Evolutionary conservation across 2,888 invertebrate species (phyloP), one percentile per base, ranked within the genome.

Genomic region (Rapana venosa): DNA sequence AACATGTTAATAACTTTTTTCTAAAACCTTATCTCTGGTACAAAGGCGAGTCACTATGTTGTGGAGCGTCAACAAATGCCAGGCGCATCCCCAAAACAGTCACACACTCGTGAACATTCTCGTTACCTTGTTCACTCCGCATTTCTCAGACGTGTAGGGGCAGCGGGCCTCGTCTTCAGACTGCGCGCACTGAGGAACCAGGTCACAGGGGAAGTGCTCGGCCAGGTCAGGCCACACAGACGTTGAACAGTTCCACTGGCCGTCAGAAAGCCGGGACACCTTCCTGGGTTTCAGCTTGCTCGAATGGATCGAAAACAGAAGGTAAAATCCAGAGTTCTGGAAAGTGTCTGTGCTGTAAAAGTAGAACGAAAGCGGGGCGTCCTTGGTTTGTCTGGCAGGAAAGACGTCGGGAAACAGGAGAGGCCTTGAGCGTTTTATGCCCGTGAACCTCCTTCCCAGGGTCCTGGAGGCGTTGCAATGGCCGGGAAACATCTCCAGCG

Each of bases 141-240:
- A 85, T 1, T 17, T 85, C 47, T 85, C 84, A 30, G 84, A 58
- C 0, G 84, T 58, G 84, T 85, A 85, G 15, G 58, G 26, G 30
- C 84, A 85, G 8, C 11, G 58, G 36, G 30, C 84, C 30, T 85
- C 84, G 30, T 85, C 84, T 22, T 85, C 84, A n/a, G 56, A 13
- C 58, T 58, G 4, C 15, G 58, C 84, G 30, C 84, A 85, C 84
- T 85, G 84, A 58, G 84, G 30, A 15, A 85, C 84, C 56, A 85
- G 56, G 26, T 85, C 84, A 85, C 84, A 85, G 30, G 84, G 84
- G 15, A 85, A 85, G 58, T 85, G 84, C 84, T 30, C 30, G 6
- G 4, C 11, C 58, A 85, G 58, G 17, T 58, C 30, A 30, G 56
- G 20, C 58, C 56, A 85, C 30, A 58, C 56, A 36, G 84, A 22